Base-by-base conservation (phyloP, 2,888 invertebrate genomes). In the Buathra laborator region DNA sequence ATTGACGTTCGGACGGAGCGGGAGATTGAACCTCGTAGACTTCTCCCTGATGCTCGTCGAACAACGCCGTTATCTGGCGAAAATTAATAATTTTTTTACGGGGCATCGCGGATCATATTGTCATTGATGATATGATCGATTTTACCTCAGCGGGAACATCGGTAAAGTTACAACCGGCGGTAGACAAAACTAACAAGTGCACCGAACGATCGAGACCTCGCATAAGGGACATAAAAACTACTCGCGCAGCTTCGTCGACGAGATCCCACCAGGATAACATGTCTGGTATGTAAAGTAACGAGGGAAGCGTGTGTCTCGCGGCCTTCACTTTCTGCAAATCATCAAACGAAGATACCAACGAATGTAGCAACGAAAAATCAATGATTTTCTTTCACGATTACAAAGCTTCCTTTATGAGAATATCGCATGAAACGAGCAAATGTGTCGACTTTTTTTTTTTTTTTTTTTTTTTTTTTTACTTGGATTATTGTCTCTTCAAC, bases 401-500 rank as follows among this genome's bases (percentile, higher is more conserved):
- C 51, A 32, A 64, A 51, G 75, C 43, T 37, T 64, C 64, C 37
- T 53, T 46, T 24, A 56, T 12, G 32, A 70, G 12, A 59, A n/a
- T 59, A 14, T 29, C 6, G 1, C 12, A 56, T 56, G 59, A 6
- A 59, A 32, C 24, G 29, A 37, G 9, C 62, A 51, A 71, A 12
- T 3, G 29, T 74, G 43, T 2, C 12, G 24, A 37, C 16, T 64
- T 32, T 29, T 51, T 71, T 64, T 37, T 64, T 32, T 29, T 51
- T 71, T 77, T 9, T 16, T 64, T 16, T 43, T 43, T 64, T 37
- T 64, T 32, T 29, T 51, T 71, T 80, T 10, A 96, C 97, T 94
- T 97, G 97, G 89, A 97, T 96, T 86, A 97, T 96, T 16, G 97
- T 96, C 94, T 98, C 98, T 92, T 98, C 98, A 16, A 96, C 96